Evolutionary conservation across 1,140 invertebrate species (phyloP).

Genomic region (Heliconius melpomene): DNA sequence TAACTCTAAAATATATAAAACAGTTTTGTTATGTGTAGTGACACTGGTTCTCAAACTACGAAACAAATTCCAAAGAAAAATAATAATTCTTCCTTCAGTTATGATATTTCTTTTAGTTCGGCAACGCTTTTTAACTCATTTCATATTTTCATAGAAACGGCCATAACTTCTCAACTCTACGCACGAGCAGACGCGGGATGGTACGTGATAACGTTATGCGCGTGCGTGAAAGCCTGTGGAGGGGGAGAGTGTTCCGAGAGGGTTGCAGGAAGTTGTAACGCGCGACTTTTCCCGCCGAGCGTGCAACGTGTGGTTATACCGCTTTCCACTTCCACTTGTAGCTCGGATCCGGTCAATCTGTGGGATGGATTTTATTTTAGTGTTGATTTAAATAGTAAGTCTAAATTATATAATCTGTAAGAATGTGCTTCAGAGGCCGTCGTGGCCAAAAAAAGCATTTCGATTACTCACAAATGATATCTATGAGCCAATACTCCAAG

Average conservation of each 20-base stretch:
- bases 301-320: conserved; percentile 75
- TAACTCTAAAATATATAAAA: too few relatives aligned
- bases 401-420: neutral
- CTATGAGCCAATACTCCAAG: conserved; percentile 90
- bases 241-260: conserved; percentile 35
- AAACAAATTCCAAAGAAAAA: neutral
- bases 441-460: conserved; percentile 41
- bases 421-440: neutral
- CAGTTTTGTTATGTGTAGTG: too few relatives aligned
- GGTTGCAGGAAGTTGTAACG: conserved; percentile 63
- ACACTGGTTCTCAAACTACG: neutral
- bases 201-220: conserved; percentile 79
- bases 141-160: neutral
- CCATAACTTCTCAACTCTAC: conserved; percentile 35
- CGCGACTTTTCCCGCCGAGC: conserved; percentile 71
- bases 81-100: neutral
- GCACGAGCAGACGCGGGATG: conserved; percentile 73
- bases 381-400: neutral
- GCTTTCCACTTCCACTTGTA: conserved; percentile 72
- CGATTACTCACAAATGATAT: conserved; percentile 85
- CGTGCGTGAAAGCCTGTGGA: conserved; percentile 73
- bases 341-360: conserved; percentile 65
- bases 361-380: neutral
- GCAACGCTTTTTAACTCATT: too few relatives aligned
- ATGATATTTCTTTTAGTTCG: too few relatives aligned